Evolutionary conservation across 2,888 invertebrate genomes (phyloP).

Genomic region (Dinocampus coccinellae): DNA sequence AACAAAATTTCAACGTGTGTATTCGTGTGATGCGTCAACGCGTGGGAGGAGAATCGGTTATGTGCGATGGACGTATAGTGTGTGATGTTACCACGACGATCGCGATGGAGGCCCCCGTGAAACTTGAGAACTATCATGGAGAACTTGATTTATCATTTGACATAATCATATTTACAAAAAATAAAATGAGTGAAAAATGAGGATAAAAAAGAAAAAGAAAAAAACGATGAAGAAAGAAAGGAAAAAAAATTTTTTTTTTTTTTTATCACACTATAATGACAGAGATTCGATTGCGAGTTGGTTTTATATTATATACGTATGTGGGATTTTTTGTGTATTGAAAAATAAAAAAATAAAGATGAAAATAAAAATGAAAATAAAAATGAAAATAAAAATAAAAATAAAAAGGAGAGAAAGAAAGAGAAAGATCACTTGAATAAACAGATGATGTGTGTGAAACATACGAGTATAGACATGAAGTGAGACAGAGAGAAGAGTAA

Average conservation of each 20-base stretch:
- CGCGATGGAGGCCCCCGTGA: slow-evolving; percentile 30
- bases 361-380: no score
- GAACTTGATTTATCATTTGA: slow-evolving; percentile 20
- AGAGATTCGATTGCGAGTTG: no score
- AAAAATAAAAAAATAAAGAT: not conserved
- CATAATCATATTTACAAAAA: not conserved
- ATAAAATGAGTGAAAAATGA: not conserved
- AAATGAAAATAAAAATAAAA: no score
- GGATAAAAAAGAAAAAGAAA: no score
- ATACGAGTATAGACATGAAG: no score
- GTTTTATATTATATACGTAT: no score
- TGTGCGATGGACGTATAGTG: slow-evolving; percentile 7
- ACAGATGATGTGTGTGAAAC: not conserved
- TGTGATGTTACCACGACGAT: slow-evolving; percentile 9
- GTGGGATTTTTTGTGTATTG: no score
- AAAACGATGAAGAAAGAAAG: no score
- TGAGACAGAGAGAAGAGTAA: not conserved
- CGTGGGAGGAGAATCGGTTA: slow-evolving; percentile 42
- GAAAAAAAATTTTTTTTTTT: slow-evolving; percentile 5
- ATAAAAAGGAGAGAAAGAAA: no score
- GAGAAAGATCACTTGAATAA: no score
- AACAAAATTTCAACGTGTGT: slow-evolving; percentile 22
- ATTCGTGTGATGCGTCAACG: slow-evolving; percentile 20
- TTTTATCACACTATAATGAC: not conserved
- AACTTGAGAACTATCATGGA: slow-evolving; percentile 15